Percentiles rank a stretch among this genome's conserved stretches.
These are phyloP conservation scores for Trachelus stipa DNA, from an alignment of 2,888 invertebrate genomes.

Conservation along the genomic window DNA sequence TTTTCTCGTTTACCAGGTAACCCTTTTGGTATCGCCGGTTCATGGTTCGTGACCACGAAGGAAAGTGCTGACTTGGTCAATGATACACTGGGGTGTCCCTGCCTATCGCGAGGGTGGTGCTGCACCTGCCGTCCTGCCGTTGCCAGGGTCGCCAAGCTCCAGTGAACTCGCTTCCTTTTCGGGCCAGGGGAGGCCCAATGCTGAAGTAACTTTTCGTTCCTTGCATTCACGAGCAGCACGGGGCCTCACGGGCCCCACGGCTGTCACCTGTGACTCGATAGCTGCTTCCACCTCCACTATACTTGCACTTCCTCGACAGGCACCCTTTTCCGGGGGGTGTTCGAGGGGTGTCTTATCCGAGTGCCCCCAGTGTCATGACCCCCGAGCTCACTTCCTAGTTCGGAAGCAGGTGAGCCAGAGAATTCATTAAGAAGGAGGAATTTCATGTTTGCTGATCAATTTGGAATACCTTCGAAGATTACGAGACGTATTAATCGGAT, in stretches of 20 bases:
- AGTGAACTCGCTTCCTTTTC: slow-evolving; percentile 58
- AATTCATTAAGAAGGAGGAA: slow-evolving; percentile 19
- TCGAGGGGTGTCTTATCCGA: slow-evolving; percentile 41
- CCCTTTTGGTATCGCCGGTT: too few relatives aligned
- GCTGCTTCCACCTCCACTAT: slow-evolving; percentile 13
- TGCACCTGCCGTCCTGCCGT: slow-evolving; percentile 24
- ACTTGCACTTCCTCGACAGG: slow-evolving; percentile 40
- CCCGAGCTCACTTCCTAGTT: slow-evolving; percentile 18
- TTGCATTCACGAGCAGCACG: not conserved
- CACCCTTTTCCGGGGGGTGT: slow-evolving; percentile 40
- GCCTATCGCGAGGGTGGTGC: not conserved
- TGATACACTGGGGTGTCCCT: too few relatives aligned
- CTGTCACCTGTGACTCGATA: slow-evolving; percentile 53
- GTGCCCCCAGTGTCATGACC: slow-evolving; percentile 25
- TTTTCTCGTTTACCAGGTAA: too few relatives aligned
- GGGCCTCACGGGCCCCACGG: slow-evolving; percentile 1
- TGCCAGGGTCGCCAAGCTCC: slow-evolving; percentile 53
- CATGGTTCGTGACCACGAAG: too few relatives aligned
- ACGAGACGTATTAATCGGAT: too few relatives aligned
- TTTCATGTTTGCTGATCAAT: too few relatives aligned
- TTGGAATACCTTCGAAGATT: too few relatives aligned
- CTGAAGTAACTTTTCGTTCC: not conserved
- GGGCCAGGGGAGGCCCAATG: slow-evolving; percentile 15
- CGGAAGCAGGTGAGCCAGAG: slow-evolving; percentile 41
- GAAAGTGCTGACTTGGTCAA: too few relatives aligned